Percentiles rank a stretch among this genome's conserved stretches.
phyloP scores from a whole-genome alignment of 2,113 vertebrate genomes.

The Poecilia latipinna region DNA sequence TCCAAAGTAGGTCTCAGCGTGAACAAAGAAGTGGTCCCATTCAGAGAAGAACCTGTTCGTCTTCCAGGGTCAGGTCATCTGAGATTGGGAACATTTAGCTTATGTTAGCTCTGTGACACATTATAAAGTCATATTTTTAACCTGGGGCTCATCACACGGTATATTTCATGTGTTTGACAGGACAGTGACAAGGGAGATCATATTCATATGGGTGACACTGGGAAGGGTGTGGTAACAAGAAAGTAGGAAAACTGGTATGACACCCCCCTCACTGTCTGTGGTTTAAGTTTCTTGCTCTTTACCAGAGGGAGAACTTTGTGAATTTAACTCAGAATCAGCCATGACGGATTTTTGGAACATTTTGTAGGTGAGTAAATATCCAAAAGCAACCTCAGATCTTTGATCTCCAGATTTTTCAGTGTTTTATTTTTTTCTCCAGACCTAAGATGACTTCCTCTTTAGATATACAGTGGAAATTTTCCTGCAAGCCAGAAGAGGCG shows the following conservation, averaged over 20 bases:
- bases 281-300: constrained; percentile 9
- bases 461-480: neutral
- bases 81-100: constrained; percentile 26
- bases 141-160: neutral
- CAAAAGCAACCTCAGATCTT: neutral
- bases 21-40: constrained; percentile 37
- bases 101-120: constrained; percentile 29
- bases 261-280: constrained; percentile 25
- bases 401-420: neutral
- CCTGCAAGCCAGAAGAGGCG: neutral
- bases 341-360: neutral
- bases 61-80: constrained; percentile 11
- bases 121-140: constrained; percentile 20
- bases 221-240: constrained; percentile 35
- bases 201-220: constrained; percentile 45
- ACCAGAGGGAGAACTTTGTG: neutral
- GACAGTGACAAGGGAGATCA: constrained; percentile 49
- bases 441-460: too few species aligned
- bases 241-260: constrained; percentile 64
- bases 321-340: neutral
- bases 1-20: neutral
- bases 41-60: constrained; percentile 6
- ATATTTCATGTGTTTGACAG: constrained; percentile 3
- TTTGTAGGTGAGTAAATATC: neutral
- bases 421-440: neutral